Base-by-base conservation (phyloP, 2,113 vertebrate genomes). In the rabbit (Oryctolagus cuniculus) region DNA sequence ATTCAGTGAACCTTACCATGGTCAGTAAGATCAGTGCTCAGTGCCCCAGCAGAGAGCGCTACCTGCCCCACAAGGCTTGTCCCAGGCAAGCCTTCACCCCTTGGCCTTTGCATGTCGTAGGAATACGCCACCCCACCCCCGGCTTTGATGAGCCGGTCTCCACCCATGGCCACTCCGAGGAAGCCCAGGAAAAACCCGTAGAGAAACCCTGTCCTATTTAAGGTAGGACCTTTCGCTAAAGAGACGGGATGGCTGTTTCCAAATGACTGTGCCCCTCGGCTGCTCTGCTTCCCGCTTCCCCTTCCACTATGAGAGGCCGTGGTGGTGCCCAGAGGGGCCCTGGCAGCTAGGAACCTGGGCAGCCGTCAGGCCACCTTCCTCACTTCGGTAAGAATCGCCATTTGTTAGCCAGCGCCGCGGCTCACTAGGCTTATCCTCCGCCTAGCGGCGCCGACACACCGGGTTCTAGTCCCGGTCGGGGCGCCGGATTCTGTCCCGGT, bases 271-370 rank as follows among this genome's bases (percentile, higher is more conserved):
- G 13, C 79, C 24, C n/a, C n/a, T 87, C 31, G 27, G 38, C 84
- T 84, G 64, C 55, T 38, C 64, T 13, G 49, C 82, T 13, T 31
- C 55, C n/a, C 58, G 84, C 94, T 97, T 97, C 97, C 96, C 96
- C 97, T 96, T 97, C 67, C 90, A 24, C 25, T 90, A 27, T 96
- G 96, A 97, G 77, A 84, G 44, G 73, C 72, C 44, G 64, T 7
- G 34, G 58, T 61, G 31, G 53, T 6, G 31, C 79, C 61, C 74
- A 61, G 86, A 94, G 79, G 69, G 49, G 22, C 86, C 74, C 61
- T 82, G 70, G 80, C 31, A 75, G 58, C 63, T 31, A 66, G 74
- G 55, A 69, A 6, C 38, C 55, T 29, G 38, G 64, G 17, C 17
- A 17, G 72, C 1, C 0, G 29, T 36, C 64, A 64, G 38, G 15